Evolutionary conservation across 2,113 vertebrate species (phyloP).

Genomic region (Malaclemys terrapin): DNA sequence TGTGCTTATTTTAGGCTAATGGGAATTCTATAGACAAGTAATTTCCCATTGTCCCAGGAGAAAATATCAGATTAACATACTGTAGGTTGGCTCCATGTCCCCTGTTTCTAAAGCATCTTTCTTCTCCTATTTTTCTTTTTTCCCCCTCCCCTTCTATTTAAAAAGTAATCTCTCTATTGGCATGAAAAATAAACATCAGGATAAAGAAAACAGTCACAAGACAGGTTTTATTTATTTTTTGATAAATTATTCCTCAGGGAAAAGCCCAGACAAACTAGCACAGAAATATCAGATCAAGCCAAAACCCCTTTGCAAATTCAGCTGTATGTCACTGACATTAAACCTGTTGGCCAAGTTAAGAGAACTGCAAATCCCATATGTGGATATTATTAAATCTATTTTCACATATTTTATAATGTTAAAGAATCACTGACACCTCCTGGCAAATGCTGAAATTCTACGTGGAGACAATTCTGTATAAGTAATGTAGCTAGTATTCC

Average conservation of each 20-base stretch:
- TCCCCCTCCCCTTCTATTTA: conserved; percentile 36
- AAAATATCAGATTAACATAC: conserved; percentile 67
- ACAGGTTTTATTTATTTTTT: conserved; percentile 73
- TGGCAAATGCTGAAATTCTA: conserved; percentile 25
- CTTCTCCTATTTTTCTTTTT: conserved; percentile 47
- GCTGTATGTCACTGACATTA: conserved; percentile 15
- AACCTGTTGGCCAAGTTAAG: conserved; percentile 18
- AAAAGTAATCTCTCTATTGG: conserved; percentile 58
- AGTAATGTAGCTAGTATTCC: not conserved
- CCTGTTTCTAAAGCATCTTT: conserved; percentile 65
- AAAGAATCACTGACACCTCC: conserved; percentile 20
- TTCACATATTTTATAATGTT: not conserved
- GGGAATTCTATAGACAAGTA: conserved; percentile 78
- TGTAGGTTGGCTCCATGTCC: conserved; percentile 50
- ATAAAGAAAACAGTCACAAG: conserved; percentile 70
- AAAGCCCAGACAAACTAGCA: conserved; percentile 49
- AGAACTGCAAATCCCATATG: conserved; percentile 1
- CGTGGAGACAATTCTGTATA: not conserved
- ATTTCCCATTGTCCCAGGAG: conserved; percentile 76
- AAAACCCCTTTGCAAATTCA: conserved; percentile 38
- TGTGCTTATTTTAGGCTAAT: conserved; percentile 78
- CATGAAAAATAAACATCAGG: conserved; percentile 74
- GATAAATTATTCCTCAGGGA: conserved; percentile 74
- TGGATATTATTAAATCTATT: conserved; percentile 1
- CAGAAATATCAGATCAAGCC: conserved; percentile 37